phyloP scores from a whole-genome alignment of 1,140 invertebrate species.

The Bombus picipes region DNA sequence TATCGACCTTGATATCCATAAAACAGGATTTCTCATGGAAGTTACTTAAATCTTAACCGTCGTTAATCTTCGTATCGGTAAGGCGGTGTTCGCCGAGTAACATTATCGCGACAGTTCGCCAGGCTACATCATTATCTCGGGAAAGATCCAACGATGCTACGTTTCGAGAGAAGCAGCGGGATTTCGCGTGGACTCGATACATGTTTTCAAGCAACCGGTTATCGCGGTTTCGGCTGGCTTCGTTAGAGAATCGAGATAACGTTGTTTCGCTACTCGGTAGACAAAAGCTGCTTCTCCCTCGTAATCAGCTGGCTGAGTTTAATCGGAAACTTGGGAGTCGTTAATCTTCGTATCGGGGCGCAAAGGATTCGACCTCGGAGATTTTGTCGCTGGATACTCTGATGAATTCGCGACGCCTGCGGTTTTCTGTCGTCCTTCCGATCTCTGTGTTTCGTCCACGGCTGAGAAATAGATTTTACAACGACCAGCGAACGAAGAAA shows the following conservation, averaged over 20 bases:
- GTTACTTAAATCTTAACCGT: slow-evolving; percentile 27
- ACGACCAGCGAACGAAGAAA: background rate
- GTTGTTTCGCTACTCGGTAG: slow-evolving; percentile 13
- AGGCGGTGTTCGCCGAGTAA: background rate
- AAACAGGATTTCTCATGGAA: background rate
- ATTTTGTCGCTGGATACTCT: background rate
- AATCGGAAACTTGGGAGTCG: slow-evolving; percentile 44
- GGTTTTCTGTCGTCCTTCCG: background rate
- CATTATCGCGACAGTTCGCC: slow-evolving; percentile 15
- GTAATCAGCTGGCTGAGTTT: slow-evolving; percentile 17
- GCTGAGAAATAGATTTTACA: background rate
- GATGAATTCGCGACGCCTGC: slow-evolving; percentile 12
- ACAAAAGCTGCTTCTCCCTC: slow-evolving; percentile 27
- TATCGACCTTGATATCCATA: background rate
- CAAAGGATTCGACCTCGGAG: slow-evolving; percentile 5
- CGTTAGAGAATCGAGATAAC: slow-evolving; percentile 41
- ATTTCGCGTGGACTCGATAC: background rate
- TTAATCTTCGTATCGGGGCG: slow-evolving; percentile 48
- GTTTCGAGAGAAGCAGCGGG: background rate
- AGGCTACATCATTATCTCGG: slow-evolving; percentile 34
- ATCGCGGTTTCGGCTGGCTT: slow-evolving; percentile 39
- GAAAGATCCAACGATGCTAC: background rate
- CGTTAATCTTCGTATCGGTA: slow-evolving; percentile 49
- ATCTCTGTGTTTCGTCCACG: background rate
- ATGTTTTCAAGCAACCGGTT: slow-evolving; percentile 15